phyloP scores from a whole-genome alignment of 2,888 invertebrate species.

The Leptopilina syphax region DNA sequence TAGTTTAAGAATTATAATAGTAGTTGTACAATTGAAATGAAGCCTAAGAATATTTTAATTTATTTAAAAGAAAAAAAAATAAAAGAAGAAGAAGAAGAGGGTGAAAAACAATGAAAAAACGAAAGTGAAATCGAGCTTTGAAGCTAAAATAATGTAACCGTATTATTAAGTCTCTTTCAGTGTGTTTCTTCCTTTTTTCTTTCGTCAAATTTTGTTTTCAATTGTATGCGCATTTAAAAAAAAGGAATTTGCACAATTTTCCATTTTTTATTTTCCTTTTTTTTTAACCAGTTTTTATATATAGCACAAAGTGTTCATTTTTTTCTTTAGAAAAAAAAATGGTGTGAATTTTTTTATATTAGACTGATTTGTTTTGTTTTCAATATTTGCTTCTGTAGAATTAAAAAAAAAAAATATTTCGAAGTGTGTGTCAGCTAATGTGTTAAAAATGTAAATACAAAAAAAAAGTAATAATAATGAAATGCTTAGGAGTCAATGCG shows the following conservation, averaged over 20 bases:
- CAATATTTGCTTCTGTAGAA: background rate
- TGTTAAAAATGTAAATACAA: conserved; percentile 50
- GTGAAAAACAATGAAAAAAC: conserved; percentile 8
- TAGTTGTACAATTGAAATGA: conserved; percentile 38
- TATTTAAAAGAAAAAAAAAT: background rate
- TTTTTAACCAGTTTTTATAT: background rate
- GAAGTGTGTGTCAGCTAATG: conserved; percentile 5
- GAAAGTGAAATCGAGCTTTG: conserved; percentile 26
- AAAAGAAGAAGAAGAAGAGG: background rate
- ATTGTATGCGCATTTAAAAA: background rate
- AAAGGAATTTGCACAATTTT: background rate
- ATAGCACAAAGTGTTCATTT: background rate
- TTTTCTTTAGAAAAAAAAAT: background rate
- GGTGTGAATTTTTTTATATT: background rate
- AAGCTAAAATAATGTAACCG: conserved; percentile 4
- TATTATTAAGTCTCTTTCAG: conserved; percentile 25
- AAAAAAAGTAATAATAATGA: conserved; percentile 43
- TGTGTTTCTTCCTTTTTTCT: conserved; percentile 7
- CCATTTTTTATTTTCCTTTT: background rate
- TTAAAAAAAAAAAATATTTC: background rate
- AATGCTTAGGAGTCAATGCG: conserved; percentile 61
- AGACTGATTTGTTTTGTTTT: background rate
- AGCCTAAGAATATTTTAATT: conserved; percentile 40
- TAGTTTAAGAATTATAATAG: conserved; percentile 7
- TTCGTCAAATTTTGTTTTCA: no score